Evolutionary conservation across 2,113 vertebrate species (phyloP).

Genomic region (Rhinopomastus cyanomelas): DNA sequence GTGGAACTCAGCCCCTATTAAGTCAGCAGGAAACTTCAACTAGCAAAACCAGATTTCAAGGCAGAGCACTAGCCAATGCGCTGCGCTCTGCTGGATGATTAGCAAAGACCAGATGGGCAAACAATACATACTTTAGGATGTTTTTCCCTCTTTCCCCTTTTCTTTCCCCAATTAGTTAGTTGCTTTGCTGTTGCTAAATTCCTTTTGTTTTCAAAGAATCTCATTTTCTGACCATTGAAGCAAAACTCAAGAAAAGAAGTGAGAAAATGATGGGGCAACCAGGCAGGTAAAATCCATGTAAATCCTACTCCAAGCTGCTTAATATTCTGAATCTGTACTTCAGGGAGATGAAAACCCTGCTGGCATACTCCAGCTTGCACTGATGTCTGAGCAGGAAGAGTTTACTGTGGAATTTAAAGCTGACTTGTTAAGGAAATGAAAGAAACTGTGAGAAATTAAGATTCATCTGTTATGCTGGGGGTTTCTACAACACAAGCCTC

Average conservation of each 20-base stretch:
- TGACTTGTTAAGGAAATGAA: background rate
- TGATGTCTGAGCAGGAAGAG: constrained; percentile 32
- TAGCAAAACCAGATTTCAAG: background rate
- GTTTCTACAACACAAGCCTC: constrained; percentile 4
- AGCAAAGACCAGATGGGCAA: background rate
- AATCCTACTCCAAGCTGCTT: constrained; percentile 29
- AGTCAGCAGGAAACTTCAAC: background rate
- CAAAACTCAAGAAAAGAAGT: constrained; percentile 29
- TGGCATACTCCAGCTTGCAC: background rate
- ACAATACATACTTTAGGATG: background rate
- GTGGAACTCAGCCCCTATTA: background rate
- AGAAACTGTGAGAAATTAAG: constrained; percentile 7
- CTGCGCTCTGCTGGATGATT: background rate
- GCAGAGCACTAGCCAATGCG: background rate
- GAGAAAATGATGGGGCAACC: constrained; percentile 33
- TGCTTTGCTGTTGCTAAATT: constrained; percentile 1
- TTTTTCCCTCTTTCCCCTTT: background rate
- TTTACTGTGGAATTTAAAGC: background rate
- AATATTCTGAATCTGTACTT: constrained; percentile 50
- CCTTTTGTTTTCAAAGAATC: background rate
- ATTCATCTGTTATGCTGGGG: background rate
- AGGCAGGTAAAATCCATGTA: constrained; percentile 55
- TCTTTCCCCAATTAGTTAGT: background rate
- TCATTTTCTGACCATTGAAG: constrained; percentile 19
- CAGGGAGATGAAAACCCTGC: constrained; percentile 39